Evolutionary conservation across 1,140 invertebrate species (phyloP), one percentile per base, ranked within the genome.

Genomic region (Diplogasteroides magnus): DNA sequence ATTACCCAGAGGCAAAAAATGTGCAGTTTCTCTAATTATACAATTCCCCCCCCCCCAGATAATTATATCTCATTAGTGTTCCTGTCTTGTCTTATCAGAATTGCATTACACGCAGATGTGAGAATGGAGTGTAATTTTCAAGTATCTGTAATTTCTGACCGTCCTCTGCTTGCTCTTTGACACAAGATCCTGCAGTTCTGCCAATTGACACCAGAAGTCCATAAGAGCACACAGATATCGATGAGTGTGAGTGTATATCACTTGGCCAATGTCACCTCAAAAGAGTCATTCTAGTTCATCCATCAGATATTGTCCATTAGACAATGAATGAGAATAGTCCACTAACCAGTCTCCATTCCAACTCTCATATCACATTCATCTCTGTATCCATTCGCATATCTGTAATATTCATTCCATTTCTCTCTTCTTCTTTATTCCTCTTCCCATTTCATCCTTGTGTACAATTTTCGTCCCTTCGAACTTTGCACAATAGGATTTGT

Each of bases 181-280:
- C 81, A 90, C 86, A 48, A 90, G 86, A 67, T 89, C 88, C 78
- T 92, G 89, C 2, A 94, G 83, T 77, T 92, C 89, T 15, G 90
- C 88, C 79, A 97, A 93, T 76, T 95, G 90, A 28, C 90, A 86
- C 63, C 92, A 90, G 83, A 96, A 96, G 13, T 87, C 84, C 73
- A 92, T 88, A 23, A 96, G 85, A 82, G 96, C 93, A 0, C 88
- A 88, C 31, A 94, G 87, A 85, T 97, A 98, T 62, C 93, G 86
- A 78, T 96, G 92, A 0, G 94, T 97, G 82, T 98, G 94, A 48
- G 95, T 89, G 84, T 96, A 97, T 76, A 90, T n/a, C n/a, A n/a
- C n/a, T n/a, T n/a, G n/a, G n/a, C n/a, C n/a, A n/a, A n/a, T n/a
- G n/a, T n/a, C n/a, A n/a, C n/a, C n/a, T n/a, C n/a, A n/a, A n/a